phyloP scores from a whole-genome alignment of 2,797 vertebrate species.

The Xiphophorus birchmanni region DNA sequence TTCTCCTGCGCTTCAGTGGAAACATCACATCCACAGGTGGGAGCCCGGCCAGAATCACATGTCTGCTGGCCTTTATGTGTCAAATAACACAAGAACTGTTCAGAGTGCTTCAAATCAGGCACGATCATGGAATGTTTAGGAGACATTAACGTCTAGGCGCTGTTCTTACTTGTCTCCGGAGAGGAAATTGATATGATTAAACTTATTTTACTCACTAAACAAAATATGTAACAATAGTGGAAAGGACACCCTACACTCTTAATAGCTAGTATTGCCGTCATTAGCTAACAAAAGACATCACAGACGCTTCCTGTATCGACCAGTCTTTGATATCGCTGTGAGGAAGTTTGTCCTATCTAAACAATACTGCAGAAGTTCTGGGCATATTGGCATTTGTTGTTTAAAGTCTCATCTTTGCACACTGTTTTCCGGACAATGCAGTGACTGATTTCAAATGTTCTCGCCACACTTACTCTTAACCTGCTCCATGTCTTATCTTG shows the following conservation, averaged over 20 bases:
- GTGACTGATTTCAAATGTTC: not conserved
- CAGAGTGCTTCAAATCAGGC: not conserved
- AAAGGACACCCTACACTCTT: not conserved
- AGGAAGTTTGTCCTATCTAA: not conserved
- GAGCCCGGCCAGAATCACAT: not conserved
- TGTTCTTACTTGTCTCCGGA: not conserved
- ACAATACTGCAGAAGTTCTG: not conserved
- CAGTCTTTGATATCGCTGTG: not conserved
- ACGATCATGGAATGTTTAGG: not conserved
- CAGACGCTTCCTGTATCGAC: not conserved
- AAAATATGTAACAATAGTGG: not conserved
- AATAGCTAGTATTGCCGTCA: not conserved
- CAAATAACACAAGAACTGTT: not conserved
- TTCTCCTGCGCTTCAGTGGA: slow-evolving; percentile 85
- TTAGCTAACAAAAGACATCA: not conserved
- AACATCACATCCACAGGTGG: slow-evolving; percentile 87
- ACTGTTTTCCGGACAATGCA: too few relatives aligned
- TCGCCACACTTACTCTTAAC: not conserved
- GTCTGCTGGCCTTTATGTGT: not conserved
- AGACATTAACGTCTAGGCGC: not conserved
- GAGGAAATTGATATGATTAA: not conserved
- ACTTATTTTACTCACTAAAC: not conserved
- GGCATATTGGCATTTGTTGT: too few relatives aligned
- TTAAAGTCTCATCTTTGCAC: too few relatives aligned
- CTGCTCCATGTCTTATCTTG: not conserved